Conservation (phyloP, 2,113 vertebrate genomes). For the Chinchilla lanigera region DNA sequence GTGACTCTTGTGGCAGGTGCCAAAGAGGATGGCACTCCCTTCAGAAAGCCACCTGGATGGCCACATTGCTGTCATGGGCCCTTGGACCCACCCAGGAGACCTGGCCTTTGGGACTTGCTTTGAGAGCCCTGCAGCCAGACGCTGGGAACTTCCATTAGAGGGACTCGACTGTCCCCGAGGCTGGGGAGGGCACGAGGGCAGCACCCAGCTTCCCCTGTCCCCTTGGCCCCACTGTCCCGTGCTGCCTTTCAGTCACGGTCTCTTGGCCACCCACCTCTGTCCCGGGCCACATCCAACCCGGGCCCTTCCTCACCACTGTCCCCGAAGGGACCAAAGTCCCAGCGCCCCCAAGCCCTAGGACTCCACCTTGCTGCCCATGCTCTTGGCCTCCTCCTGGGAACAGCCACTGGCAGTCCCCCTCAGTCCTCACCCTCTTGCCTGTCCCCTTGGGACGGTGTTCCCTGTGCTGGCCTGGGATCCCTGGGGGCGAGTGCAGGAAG, state of each 20-base stretch:
- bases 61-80: neutral
- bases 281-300: neutral
- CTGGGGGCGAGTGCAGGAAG: neutral
- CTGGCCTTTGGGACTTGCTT: neutral
- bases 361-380: neutral
- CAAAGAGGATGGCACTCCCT: neutral
- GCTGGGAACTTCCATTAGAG: neutral
- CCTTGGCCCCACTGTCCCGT: rapidly evolving
- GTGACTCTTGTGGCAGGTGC: neutral
- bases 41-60: neutral
- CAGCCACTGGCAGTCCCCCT: no score
- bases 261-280: neutral
- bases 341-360: no score
- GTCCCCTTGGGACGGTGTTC: neutral
- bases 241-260: neutral
- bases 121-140: neutral
- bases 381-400: neutral
- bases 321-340: neutral
- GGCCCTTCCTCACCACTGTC: neutral
- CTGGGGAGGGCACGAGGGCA: rapidly evolving
- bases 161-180: neutral
- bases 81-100: neutral
- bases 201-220: no score
- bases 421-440: neutral
- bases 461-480: neutral